Conservation (phyloP, 1,140 invertebrate species). For the Adoxophyes honmai region DNA sequence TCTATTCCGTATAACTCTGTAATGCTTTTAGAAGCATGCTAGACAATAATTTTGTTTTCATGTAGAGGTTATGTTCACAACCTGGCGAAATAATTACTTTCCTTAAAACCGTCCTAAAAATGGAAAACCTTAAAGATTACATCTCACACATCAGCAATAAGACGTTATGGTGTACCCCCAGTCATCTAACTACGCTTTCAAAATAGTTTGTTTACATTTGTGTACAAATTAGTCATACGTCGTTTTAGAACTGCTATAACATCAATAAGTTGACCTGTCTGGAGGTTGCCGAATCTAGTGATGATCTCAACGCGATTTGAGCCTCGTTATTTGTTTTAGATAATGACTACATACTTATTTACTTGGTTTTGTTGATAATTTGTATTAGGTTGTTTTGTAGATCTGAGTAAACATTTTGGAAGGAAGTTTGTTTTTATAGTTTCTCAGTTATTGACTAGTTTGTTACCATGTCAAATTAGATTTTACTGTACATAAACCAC, state of each 20-base stretch:
- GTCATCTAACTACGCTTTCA: too few relatives aligned
- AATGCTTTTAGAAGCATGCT: background rate
- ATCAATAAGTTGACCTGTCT: background rate
- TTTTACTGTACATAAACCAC: too few relatives aligned
- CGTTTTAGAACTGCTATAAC: constrained; percentile 8
- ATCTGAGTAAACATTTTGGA: too few relatives aligned
- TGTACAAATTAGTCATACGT: constrained; percentile 5
- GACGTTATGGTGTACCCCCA: too few relatives aligned
- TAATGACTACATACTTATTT: constrained; percentile 5
- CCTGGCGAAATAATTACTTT: background rate
- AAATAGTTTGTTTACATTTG: too few relatives aligned
- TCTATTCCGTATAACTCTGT: background rate
- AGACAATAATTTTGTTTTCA: background rate
- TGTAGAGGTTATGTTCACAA: constrained; percentile 10
- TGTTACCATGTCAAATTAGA: too few relatives aligned
- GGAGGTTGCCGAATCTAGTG: constrained; percentile 4
- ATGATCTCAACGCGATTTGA: constrained; percentile 6
- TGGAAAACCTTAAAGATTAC: too few relatives aligned
- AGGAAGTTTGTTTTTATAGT: too few relatives aligned
- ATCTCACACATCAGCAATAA: too few relatives aligned
- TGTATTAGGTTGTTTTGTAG: background rate
- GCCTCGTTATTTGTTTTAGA: constrained; percentile 2
- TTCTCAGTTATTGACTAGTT: too few relatives aligned
- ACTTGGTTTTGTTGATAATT: background rate
- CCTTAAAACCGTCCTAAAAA: background rate